These are phyloP conservation scores for Epizoanthus illoricatus DNA, from an alignment of 92 coral and sea anemone species.

Conservation along the genomic window DNA sequence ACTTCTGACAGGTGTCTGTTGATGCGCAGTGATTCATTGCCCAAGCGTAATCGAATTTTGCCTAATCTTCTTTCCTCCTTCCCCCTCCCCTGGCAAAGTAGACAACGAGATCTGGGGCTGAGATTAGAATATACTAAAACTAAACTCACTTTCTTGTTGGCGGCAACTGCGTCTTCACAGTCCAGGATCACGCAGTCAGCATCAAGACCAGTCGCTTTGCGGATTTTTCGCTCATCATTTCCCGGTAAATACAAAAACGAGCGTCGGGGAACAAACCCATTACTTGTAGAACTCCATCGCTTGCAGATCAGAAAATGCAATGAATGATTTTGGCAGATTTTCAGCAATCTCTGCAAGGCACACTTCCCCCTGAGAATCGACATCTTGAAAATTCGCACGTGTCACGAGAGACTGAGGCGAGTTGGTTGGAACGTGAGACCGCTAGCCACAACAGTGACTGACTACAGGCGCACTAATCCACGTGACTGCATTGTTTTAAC, in stretches of 20 bases:
- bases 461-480: constrained; percentile 6
- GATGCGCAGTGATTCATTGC: too few relatives aligned
- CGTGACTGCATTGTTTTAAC: too few relatives aligned
- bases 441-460: background rate
- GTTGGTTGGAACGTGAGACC: background rate
- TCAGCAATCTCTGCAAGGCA: background rate
- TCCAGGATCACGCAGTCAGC: constrained; percentile 91
- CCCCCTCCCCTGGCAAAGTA: too few relatives aligned
- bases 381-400: constrained; percentile 40
- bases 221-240: constrained; percentile 87
- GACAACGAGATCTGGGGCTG: too few relatives aligned
- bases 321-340: background rate
- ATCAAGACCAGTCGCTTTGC: constrained; percentile 77
- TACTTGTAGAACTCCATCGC: constrained; percentile 17
- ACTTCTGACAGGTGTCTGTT: too few relatives aligned
- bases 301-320: background rate
- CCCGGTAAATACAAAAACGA: constrained; percentile 98
- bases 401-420: constrained; percentile 20
- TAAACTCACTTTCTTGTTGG: constrained; percentile 71
- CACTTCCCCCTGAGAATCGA: background rate
- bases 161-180: constrained; percentile 95
- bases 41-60: too few relatives aligned
- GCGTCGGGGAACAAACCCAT: constrained; percentile 71
- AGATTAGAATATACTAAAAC: too few relatives aligned
- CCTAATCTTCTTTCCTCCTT: too few relatives aligned